phyloP scores from a whole-genome alignment of 2,888 invertebrate species.

The Pediacus dermestoides region DNA sequence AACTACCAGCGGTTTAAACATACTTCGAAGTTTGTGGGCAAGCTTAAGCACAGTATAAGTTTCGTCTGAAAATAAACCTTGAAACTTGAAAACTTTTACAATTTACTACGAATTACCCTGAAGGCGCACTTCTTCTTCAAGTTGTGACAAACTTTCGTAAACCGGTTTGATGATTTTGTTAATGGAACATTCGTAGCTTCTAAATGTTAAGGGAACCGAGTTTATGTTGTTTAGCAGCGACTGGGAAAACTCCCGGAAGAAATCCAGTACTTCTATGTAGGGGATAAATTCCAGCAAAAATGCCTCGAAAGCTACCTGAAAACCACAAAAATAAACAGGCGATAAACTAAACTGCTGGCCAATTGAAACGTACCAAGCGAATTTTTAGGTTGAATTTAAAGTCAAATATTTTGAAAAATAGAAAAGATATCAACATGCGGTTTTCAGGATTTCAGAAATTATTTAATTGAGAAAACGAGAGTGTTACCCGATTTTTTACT shows the following conservation, averaged over 20 bases:
- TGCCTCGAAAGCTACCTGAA: conserved; percentile 30
- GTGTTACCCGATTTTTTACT: no score
- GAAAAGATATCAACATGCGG: no score
- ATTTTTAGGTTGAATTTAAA: no score
- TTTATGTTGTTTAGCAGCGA: conserved; percentile 18
- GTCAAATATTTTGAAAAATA: no score
- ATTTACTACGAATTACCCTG: conserved; percentile 35
- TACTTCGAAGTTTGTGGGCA: conserved; percentile 29
- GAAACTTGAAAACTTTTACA: background rate
- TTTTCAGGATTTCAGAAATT: no score
- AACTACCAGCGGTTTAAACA: conserved; percentile 36
- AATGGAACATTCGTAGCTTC: conserved; percentile 37
- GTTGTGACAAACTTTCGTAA: conserved; percentile 31
- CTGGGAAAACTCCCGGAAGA: conserved; percentile 37
- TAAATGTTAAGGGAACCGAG: conserved; percentile 38
- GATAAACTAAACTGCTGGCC: no score
- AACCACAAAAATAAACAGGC: no score
- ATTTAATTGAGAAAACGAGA: no score
- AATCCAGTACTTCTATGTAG: conserved; percentile 41
- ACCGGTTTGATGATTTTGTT: conserved; percentile 38
- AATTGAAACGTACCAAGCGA: no score
- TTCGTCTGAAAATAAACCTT: conserved; percentile 36
- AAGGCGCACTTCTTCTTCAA: conserved; percentile 38
- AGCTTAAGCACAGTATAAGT: conserved; percentile 42
- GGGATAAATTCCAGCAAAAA: conserved; percentile 40